Evolutionary conservation across 1,140 invertebrate genomes (phyloP).

Genomic region (Meloidogyne floridensis): DNA sequence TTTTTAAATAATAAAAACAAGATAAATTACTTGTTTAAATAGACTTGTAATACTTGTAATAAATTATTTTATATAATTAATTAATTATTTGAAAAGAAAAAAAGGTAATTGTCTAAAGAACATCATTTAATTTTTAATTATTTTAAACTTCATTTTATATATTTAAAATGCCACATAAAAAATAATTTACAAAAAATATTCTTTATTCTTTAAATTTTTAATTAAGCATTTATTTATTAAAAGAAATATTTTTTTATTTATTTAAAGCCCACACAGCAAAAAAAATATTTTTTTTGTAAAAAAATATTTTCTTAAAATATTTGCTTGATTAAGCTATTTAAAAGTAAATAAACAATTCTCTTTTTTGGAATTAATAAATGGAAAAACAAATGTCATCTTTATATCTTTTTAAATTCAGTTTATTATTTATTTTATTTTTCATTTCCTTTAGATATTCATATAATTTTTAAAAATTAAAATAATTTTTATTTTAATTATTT

Average conservation of each 20-base stretch:
- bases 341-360: neutral
- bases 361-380: neutral
- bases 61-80: no score
- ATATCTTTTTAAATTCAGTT: neutral
- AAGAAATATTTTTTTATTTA: neutral
- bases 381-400: neutral
- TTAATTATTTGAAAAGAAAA: no score
- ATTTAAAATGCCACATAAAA: neutral
- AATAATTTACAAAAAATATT: neutral
- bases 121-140: no score
- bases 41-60: no score
- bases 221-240: neutral
- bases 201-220: neutral
- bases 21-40: no score
- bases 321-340: neutral
- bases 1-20: no score
- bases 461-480: no score
- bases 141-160: no score
- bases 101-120: no score
- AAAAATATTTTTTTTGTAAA: neutral
- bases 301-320: neutral
- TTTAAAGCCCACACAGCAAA: neutral
- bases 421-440: neutral
- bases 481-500: neutral
- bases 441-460: no score